These are phyloP conservation scores for Drosophila nasuta DNA, from an alignment of 1,140 invertebrate genomes.

Conservation along the genomic window DNA sequence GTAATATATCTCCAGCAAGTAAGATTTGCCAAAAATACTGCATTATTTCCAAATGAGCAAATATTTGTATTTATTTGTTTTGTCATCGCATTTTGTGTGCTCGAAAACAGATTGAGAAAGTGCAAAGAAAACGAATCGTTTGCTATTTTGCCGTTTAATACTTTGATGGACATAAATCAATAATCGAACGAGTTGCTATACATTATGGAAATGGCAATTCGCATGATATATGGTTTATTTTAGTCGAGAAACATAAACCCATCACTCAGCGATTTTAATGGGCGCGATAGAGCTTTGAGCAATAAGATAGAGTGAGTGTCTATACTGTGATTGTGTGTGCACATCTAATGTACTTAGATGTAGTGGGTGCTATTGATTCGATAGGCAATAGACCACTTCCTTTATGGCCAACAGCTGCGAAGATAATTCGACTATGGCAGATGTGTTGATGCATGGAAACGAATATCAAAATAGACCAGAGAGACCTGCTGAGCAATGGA, in stretches of 20 bases:
- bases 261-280: conserved; percentile 60
- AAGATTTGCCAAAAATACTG: too few relatives aligned
- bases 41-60: background rate
- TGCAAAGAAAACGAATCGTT: conserved; percentile 2
- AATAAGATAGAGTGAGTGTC: background rate
- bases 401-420: conserved; percentile 74
- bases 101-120: background rate
- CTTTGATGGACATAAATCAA: conserved; percentile 60
- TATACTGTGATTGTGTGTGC: conserved; percentile 10
- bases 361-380: conserved; percentile 56
- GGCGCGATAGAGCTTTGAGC: conserved; percentile 4
- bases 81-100: conserved; percentile 1
- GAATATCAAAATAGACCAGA: conserved; percentile 60
- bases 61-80: conserved; percentile 13
- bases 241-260: conserved; percentile 59
- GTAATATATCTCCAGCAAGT: too few relatives aligned
- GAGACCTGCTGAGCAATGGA: conserved; percentile 22
- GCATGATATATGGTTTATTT: conserved; percentile 71
- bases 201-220: conserved; percentile 26
- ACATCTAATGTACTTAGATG: conserved; percentile 7
- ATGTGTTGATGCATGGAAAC: conserved; percentile 71
- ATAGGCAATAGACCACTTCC: conserved; percentile 70
- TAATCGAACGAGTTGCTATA: conserved; percentile 46
- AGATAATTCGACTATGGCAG: conserved; percentile 40
- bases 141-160: conserved; percentile 28